Evolutionary conservation across 2,113 vertebrate genomes (phyloP).

Genomic region (Oxygymnocypris stewartii): DNA sequence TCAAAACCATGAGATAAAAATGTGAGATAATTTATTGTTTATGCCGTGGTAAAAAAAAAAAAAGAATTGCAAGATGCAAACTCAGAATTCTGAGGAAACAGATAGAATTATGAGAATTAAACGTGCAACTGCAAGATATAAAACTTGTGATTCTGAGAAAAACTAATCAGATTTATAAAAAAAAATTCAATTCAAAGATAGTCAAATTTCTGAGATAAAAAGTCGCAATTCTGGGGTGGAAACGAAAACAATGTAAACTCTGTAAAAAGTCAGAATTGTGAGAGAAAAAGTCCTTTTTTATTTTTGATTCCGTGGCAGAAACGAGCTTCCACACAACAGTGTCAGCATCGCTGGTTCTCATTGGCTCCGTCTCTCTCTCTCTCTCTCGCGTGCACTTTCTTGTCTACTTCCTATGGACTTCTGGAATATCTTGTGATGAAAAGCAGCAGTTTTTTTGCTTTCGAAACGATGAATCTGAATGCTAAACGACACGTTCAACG

Average conservation of each 20-base stretch:
- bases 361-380: conserved; percentile 48
- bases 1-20: too few relatives aligned
- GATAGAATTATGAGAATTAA: too few relatives aligned
- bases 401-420: conserved; percentile 76
- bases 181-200: too few relatives aligned
- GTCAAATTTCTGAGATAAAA: too few relatives aligned
- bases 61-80: too few relatives aligned
- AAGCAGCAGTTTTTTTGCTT: conserved; percentile 82
- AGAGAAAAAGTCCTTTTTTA: neutral
- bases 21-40: neutral
- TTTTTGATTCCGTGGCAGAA: neutral
- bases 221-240: too few relatives aligned
- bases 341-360: conserved; percentile 57
- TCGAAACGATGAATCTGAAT: conserved; percentile 90
- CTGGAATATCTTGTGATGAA: conserved; percentile 82
- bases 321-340: neutral
- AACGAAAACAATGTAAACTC: too few relatives aligned
- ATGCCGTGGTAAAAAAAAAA: neutral
- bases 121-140: neutral
- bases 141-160: neutral
- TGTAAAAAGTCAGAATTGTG: neutral
- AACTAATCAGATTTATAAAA: too few relatives aligned
- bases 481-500: conserved; percentile 80
- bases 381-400: conserved; percentile 40
- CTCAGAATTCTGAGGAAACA: too few relatives aligned